A percentile compares a stretch with the other conserved stretches of the same genome.
phyloP scores from a whole-genome alignment of 2,888 invertebrate species.

The Cryptosula pallasiana region DNA sequence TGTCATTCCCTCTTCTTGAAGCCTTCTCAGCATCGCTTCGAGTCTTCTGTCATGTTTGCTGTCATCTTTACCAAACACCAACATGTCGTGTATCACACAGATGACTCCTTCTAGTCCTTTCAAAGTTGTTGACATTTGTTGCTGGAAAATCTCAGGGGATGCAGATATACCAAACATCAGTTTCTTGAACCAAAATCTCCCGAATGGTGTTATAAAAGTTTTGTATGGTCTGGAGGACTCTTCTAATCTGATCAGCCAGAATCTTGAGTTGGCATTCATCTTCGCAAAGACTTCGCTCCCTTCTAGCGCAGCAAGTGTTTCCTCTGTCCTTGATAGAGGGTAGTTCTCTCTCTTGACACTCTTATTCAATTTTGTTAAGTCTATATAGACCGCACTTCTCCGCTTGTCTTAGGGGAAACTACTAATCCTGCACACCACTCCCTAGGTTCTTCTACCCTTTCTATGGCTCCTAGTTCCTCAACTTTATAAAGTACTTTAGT shows the following conservation, averaged over 20 bases:
- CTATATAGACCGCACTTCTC: conserved; percentile 27
- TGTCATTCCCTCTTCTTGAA: background rate
- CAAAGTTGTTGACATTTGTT: conserved; percentile 29
- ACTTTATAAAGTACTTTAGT: conserved; percentile 37
- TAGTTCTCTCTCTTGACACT: conserved; percentile 24
- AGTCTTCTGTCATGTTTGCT: conserved; percentile 4
- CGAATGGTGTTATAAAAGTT: conserved; percentile 28
- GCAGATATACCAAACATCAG: conserved; percentile 26
- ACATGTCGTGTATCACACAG: conserved; percentile 31
- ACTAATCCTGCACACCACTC: conserved; percentile 47
- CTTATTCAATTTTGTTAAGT: conserved; percentile 27
- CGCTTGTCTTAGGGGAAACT: conserved; percentile 33
- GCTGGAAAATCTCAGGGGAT: background rate
- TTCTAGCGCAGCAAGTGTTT: too few relatives aligned
- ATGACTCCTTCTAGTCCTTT: conserved; percentile 28
- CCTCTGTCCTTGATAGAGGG: too few relatives aligned
- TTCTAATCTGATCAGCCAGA: conserved; percentile 30
- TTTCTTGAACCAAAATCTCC: conserved; percentile 27
- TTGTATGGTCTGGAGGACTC: conserved; percentile 25
- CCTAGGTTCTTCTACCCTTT: conserved; percentile 36
- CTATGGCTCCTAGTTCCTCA: conserved; percentile 34
- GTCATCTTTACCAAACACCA: too few relatives aligned
- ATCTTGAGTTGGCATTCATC: conserved; percentile 30
- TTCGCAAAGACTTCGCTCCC: too few relatives aligned
- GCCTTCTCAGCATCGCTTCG: background rate